Base-by-base conservation (phyloP, 2,113 vertebrate species). In the Notiomystis cincta region DNA sequence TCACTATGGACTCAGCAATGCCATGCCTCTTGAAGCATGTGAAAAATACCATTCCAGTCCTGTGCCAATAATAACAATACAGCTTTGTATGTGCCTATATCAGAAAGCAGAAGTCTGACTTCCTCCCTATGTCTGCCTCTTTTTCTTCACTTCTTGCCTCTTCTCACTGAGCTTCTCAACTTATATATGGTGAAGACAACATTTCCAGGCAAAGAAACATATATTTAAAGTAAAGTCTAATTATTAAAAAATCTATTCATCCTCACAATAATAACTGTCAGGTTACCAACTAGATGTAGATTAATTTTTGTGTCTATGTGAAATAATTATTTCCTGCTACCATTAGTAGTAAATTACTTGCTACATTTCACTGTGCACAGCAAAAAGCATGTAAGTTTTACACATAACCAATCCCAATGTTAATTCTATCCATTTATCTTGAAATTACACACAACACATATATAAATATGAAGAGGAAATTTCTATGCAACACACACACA, bases 291-390 rank as follows among this genome's bases (percentile, higher is more conserved):
- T 33, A 77, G 24, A 58, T 20, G 17, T 25, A 82, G n/a, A 31
- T 82, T 30, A 72, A 93, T 86, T 93, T 80, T 57, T 48, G 20
- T 25, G 9, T 72, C 50, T 66, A 13, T 7, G 11, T 13, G 21
- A 89, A n/a, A 56, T 57, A 65, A 89, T 56, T 44, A 82, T 90
- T 96, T 94, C 82, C 87, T 92, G 82, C 76, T 88, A 83, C 82
- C 90, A 92, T 88, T 73, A 82, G 21, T 27, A 67, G 56, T 45
- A 93, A 88, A 62, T 62, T 2, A 82, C 57, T 78, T 7, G n/a
- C 56, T 38, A 25, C 5, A 31, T 87, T 92, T 62, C 53, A 90
- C 7, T 37, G 9, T 20, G 72, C 13, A 47, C 14, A 70, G 69
- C 47, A 95, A 91, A 91, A 51, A 45, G 2, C 42, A 77, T 20